Conservation (phyloP, 1,140 invertebrate genomes). For the Apis dorsata region DNA sequence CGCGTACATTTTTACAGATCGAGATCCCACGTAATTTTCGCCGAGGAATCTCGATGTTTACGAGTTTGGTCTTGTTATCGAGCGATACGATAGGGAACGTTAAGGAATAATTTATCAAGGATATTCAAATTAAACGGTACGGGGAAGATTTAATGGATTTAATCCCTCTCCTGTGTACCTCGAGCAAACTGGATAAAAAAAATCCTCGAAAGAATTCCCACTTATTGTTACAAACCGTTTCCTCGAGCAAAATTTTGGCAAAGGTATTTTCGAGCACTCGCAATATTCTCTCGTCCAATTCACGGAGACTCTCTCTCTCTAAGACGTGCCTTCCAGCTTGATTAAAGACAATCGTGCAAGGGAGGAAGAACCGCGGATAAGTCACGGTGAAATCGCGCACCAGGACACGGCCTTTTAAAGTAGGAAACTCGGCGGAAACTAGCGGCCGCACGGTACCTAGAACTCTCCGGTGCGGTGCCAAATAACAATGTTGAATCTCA, state of each 20-base stretch:
- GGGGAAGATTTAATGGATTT: no score
- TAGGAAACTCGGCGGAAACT: slow-evolving; percentile 77
- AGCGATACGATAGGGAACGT: no score
- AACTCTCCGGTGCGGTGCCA: slow-evolving; percentile 79
- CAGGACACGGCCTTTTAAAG: slow-evolving; percentile 76
- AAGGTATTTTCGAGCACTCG: no score
- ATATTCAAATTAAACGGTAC: no score
- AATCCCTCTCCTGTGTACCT: no score
- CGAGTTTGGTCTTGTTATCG: neutral
- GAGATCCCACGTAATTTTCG: neutral
- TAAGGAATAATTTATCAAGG: no score
- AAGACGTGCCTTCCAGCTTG: slow-evolving; percentile 36
- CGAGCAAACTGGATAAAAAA: no score
- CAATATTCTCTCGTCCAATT: neutral
- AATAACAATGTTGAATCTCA: slow-evolving; percentile 82
- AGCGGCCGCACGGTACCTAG: slow-evolving; percentile 69
- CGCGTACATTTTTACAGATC: neutral
- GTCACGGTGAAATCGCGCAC: slow-evolving; percentile 63
- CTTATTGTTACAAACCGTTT: no score
- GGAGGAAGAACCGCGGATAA: slow-evolving; percentile 62
- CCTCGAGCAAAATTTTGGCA: no score
- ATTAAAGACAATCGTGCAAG: slow-evolving; percentile 61
- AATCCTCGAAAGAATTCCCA: no score
- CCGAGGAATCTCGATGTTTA: neutral
- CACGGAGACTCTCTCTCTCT: no score